Percentiles rank a stretch among this genome's conserved stretches.
Conservation (phyloP, 2,797 vertebrate species). For the Falco rusticolus region DNA sequence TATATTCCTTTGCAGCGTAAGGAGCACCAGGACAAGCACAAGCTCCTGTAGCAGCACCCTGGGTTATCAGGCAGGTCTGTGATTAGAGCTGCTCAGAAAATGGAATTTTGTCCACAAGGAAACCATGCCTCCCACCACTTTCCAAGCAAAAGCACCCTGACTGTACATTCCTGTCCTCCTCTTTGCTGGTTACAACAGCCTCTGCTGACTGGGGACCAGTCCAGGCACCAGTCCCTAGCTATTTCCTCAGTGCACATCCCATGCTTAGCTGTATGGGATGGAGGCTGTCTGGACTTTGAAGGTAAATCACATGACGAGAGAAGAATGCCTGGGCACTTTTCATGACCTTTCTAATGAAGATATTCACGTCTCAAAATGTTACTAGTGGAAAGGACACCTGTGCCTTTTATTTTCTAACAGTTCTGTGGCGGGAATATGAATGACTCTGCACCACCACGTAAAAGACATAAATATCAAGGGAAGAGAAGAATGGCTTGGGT, state of each 20-base stretch:
- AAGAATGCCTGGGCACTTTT: neutral
- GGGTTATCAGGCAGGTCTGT: conserved; percentile 39
- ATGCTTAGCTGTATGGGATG: neutral
- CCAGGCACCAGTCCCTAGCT: neutral
- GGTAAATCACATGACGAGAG: neutral
- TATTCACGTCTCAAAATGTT: conserved; percentile 22
- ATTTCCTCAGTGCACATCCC: neutral
- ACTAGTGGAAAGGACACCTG: neutral
- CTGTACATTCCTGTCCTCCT: neutral
- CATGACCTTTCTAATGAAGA: conserved; percentile 1
- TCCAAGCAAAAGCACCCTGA: neutral
- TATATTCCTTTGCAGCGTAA: neutral
- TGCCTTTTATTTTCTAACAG: neutral
- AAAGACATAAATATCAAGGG: conserved; percentile 12
- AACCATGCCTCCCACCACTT: neutral
- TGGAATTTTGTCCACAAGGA: neutral
- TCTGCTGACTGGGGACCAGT: neutral
- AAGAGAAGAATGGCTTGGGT: neutral
- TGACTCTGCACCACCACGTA: neutral
- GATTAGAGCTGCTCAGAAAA: conserved; percentile 44
- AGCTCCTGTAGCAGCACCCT: neutral
- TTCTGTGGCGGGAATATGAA: conserved; percentile 13
- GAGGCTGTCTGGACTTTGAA: neutral
- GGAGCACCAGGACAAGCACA: conserved; percentile 32
- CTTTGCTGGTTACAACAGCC: neutral